A percentile compares a stretch with the other conserved stretches of the same genome.
Conservation (phyloP, 2,113 vertebrate species). For the Egretta garzetta region DNA sequence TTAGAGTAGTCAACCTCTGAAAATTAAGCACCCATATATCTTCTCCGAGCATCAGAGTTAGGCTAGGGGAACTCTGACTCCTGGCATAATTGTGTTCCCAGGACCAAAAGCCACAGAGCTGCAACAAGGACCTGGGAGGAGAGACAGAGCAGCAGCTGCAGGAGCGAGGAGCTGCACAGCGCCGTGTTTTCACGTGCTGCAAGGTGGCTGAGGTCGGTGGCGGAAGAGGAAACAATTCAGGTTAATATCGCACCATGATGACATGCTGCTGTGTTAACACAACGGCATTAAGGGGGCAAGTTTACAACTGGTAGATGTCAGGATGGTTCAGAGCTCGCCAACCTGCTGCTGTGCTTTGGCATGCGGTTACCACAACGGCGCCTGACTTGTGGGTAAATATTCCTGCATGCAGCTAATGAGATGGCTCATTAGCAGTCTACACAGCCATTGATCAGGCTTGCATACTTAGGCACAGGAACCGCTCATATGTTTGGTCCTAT, state of each 20-base stretch:
- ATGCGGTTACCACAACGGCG: rapidly evolving
- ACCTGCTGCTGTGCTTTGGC: not conserved
- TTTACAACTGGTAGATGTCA: not conserved
- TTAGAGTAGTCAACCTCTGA: not conserved
- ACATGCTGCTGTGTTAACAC: not conserved
- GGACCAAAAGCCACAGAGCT: not conserved
- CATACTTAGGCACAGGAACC: not conserved
- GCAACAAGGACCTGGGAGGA: not conserved
- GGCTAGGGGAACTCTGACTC: not conserved
- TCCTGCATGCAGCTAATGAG: not conserved
- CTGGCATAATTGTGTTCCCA: not conserved
- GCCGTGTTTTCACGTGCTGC: not conserved
- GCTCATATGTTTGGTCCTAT: rapidly evolving
- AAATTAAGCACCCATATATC: not conserved
- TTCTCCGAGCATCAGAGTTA: not conserved
- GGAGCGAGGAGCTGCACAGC: not conserved
- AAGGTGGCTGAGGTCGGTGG: not conserved
- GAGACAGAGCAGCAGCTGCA: not conserved
- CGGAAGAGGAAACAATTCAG: not conserved
- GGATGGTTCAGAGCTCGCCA: not conserved
- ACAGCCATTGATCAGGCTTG: not conserved
- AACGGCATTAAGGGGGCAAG: not conserved
- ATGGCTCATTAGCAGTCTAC: not conserved
- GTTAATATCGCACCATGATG: not conserved
- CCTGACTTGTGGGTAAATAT: not conserved